Percentiles rank a stretch among this genome's conserved stretches.
Evolutionary conservation across 1,140 invertebrate genomes (phyloP).

Genomic region (Zaprionus ghesquierei): DNA sequence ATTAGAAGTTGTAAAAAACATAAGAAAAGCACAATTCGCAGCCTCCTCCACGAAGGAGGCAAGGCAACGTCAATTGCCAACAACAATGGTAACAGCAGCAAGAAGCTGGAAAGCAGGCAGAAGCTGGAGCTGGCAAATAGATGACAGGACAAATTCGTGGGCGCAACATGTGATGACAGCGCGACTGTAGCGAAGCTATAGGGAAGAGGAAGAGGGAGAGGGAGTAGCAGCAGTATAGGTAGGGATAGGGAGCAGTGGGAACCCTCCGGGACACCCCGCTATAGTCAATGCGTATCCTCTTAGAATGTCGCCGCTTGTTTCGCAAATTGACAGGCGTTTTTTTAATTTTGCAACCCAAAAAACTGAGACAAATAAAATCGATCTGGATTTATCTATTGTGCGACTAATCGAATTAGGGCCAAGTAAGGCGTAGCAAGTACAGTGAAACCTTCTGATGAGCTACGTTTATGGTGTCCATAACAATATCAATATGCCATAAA

Average conservation of each 20-base stretch:
- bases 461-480: too few species aligned
- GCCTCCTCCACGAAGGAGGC: not conserved
- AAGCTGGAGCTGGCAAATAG: slow-evolving; percentile 18
- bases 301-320: slow-evolving; percentile 8
- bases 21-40: slow-evolving; percentile 35
- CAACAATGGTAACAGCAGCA: slow-evolving; percentile 12
- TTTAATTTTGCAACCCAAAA: slow-evolving; percentile 28
- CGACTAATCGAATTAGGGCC: not conserved
- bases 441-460: not conserved
- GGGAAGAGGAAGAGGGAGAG: not conserved
- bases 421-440: not conserved
- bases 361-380: slow-evolving; percentile 29
- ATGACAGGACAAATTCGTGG: slow-evolving; percentile 61
- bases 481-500: too few species aligned
- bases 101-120: slow-evolving; percentile 7
- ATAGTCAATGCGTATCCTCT: not conserved
- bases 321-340: slow-evolving; percentile 40
- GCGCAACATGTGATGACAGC: slow-evolving; percentile 57
- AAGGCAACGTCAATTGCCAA: slow-evolving; percentile 27
- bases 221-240: not conserved
- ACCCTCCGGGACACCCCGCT: too few species aligned
- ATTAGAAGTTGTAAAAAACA: slow-evolving; percentile 72
- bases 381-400: slow-evolving; percentile 11
- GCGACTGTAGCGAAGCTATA: not conserved
- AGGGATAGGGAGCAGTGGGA: not conserved